Evolutionary conservation across 1,140 invertebrate genomes (phyloP).

Genomic region (Mylabris phalerata): DNA sequence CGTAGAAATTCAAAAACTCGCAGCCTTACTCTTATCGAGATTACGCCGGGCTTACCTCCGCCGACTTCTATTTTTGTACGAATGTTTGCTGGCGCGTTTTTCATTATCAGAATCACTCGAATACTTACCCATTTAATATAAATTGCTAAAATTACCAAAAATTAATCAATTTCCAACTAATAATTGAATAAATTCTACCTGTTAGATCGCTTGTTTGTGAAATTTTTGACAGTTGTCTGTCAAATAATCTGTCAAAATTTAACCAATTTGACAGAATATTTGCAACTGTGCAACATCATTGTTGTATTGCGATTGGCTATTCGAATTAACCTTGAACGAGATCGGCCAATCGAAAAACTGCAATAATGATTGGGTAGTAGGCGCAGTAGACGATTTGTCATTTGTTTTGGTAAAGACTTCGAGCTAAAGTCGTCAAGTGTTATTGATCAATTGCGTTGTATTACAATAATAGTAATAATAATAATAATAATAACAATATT

Average conservation of each 20-base stretch:
- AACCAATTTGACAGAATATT: too few relatives aligned
- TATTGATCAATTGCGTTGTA: background rate
- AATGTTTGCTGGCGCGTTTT: constrained; percentile 29
- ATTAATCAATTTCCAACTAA: background rate
- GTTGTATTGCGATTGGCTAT: too few relatives aligned
- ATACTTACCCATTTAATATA: constrained; percentile 37
- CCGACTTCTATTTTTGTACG: constrained; percentile 29
- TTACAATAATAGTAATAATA: background rate
- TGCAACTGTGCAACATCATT: too few relatives aligned
- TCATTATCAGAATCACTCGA: constrained; percentile 37
- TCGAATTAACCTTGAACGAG: too few relatives aligned
- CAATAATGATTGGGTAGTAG: too few relatives aligned
- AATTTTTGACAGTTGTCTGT: background rate
- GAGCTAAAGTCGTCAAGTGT: background rate
- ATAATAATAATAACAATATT: background rate
- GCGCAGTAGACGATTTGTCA: background rate
- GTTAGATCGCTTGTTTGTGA: background rate
- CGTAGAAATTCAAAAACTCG: background rate
- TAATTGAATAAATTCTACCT: background rate
- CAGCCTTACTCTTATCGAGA: background rate
- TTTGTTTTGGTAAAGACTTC: background rate
- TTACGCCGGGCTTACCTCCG: constrained; percentile 29
- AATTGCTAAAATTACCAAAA: background rate
- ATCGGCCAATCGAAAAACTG: too few relatives aligned
- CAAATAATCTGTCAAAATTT: too few relatives aligned